These are phyloP conservation scores for Diplolepis rosae DNA, from an alignment of 2,888 invertebrate species.

Conservation along the genomic window DNA sequence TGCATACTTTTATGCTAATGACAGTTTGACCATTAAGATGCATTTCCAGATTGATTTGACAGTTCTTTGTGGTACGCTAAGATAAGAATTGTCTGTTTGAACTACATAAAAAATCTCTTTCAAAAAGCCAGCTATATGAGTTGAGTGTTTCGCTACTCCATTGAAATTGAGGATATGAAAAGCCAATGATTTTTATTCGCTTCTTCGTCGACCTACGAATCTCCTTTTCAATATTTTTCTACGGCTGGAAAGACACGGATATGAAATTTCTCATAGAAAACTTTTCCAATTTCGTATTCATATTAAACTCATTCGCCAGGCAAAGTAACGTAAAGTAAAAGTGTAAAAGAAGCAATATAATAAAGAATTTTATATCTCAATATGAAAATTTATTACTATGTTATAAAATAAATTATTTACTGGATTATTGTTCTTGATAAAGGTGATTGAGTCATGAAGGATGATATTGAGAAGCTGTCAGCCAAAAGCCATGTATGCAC, in stretches of 20 bases:
- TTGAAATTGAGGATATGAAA: neutral
- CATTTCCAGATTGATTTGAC: constrained; percentile 16
- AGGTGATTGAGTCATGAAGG: neutral
- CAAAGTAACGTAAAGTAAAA: neutral
- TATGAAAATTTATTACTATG: neutral
- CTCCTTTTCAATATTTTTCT: neutral
- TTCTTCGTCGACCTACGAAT: neutral
- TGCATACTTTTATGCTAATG: constrained; percentile 17
- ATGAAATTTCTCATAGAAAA: constrained; percentile 5
- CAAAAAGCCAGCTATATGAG: neutral
- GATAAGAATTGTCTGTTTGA: neutral
- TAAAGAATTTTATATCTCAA: neutral
- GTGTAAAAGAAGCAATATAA: neutral
- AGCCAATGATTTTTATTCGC: neutral
- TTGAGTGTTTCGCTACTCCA: neutral
- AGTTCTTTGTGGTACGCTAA: neutral
- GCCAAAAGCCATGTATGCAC: neutral
- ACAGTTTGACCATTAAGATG: constrained; percentile 11
- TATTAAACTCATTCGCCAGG: neutral
- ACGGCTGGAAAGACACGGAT: neutral
- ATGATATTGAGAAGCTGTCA: neutral
- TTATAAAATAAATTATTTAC: neutral
- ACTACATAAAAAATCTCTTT: neutral
- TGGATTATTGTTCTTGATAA: neutral
- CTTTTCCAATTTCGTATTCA: neutral